Evolutionary conservation across 2,888 invertebrate species (phyloP).

Genomic region (Biston stratarius): DNA sequence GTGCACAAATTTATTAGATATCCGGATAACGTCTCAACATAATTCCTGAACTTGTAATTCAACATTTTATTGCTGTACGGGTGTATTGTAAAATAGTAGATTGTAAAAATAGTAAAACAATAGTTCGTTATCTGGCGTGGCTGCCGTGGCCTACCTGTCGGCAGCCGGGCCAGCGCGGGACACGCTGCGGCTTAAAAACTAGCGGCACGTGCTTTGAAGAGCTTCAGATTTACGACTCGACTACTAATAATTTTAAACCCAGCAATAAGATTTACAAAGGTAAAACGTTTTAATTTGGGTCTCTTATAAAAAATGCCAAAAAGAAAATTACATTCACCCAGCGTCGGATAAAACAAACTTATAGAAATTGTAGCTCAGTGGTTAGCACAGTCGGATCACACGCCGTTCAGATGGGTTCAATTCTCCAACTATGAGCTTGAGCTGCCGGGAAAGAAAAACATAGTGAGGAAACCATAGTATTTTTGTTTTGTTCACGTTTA

Average conservation of each 20-base stretch:
- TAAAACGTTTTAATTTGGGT: too few relatives aligned
- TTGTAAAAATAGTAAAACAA: constrained; percentile 40
- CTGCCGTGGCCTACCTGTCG: constrained; percentile 24
- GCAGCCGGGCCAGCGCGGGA: constrained; percentile 19
- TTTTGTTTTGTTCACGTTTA: too few relatives aligned
- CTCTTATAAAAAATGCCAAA: too few relatives aligned
- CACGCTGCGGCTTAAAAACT: constrained; percentile 15
- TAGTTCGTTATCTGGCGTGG: constrained; percentile 38
- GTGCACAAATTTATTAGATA: constrained; percentile 34
- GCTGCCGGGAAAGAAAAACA: too few relatives aligned
- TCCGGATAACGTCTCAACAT: constrained; percentile 32
- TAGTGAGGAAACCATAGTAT: too few relatives aligned
- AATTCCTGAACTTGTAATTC: constrained; percentile 30
- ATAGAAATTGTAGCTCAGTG: too few relatives aligned
- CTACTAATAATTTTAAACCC: neutral
- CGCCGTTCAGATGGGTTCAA: too few relatives aligned
- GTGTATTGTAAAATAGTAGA: constrained; percentile 31
- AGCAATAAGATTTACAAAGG: too few relatives aligned
- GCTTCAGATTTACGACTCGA: constrained; percentile 24
- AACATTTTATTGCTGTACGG: constrained; percentile 42
- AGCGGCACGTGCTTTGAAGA: constrained; percentile 33
- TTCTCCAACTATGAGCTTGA: too few relatives aligned
- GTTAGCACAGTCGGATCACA: too few relatives aligned
- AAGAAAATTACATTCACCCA: too few relatives aligned
- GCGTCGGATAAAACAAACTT: too few relatives aligned